Base-by-base conservation (phyloP, 2,797 vertebrate species). In the Enteromius thamalakanensis region DNA sequence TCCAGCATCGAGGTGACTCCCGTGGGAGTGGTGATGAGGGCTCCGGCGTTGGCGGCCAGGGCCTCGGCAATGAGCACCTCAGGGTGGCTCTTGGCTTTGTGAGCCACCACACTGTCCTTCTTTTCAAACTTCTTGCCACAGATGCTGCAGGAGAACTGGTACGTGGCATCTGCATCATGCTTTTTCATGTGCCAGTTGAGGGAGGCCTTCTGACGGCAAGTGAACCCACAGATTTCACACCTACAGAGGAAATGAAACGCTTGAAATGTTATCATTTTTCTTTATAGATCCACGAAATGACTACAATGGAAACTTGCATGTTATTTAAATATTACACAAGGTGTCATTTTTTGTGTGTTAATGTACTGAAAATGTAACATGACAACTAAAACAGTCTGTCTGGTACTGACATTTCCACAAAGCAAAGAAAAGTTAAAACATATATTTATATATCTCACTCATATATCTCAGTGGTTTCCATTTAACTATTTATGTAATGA, bases 121-220 rank as follows among this genome's bases (percentile, higher is more conserved):
- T 99, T 99, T 93, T 99, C 98, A 64, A 99, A 99, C 88, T 98
- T 98, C 93, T 99, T 99, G 89, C 97, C 96, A 4, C 98, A 99
- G 88, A 99, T 98, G 90, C 96, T 97, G 93, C 98, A 99, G 90
- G 97, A 98, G 88, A 99, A 99, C 91, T 97, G 97, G 90, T 99
- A 99, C 83, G 96, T 96, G 89, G 98, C 96, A 72, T 98, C 97
- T 0, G 97, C 97, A 0, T 98, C 97, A 0, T 99, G 98, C 83
- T 99, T 99, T 94, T 98, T 98, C 97, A 99, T 99, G 93, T 99
- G 98, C 98, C 98, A 99, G 92, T 99, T 99, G 77, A 99, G 95
- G 65, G 97, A 99, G 0, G 98, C 98, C 92, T 99, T 99, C 92
- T 99, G 98, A 78, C 98, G 95, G 90, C 98, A 99, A 12, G 97